Evolutionary conservation across 2,888 invertebrate species (phyloP), one percentile per base, ranked within the genome.

Genomic region (Himalopsyche anomala): DNA sequence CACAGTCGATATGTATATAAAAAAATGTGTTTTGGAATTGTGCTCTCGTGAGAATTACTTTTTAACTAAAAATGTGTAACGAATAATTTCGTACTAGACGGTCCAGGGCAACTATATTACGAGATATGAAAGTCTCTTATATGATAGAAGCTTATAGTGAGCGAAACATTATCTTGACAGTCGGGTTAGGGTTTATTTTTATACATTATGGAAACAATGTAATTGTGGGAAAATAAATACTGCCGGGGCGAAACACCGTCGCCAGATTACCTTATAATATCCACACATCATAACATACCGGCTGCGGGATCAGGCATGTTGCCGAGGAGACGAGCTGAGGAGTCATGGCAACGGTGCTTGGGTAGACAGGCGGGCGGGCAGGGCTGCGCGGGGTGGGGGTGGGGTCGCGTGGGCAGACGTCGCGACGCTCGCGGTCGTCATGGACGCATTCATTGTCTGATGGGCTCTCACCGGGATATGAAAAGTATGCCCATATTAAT

Each of bases 331-430:
- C 62, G 62, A 62, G 62, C 62, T 62, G 62, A 19, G 62, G 62
- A n/a, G 62, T 62, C 62, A 62, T 62, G 62, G 62, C 62, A 62
- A 62, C 62, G 19, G 62, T 11, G 62, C 19, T 62, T 62, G 62
- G 62, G 19, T 19, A 15, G 62, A 62, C 62, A 62, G 62, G 62
- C 19, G 62, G 19, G 62, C 2, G 5, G 51, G 90, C 90, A 89
- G 91, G 90, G 90, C 89, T 89, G 89, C 84, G 89, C 83, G 85
- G 84, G 83, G 81, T 54, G 85, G 87, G 36, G 88, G 62, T 15
- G 62, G 19, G 19, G 19, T 5, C 62, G 62, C 62, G 62, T 62
- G 62, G 62, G 62, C 62, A 62, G 62, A 62, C 62, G 62, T 62
- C 62, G 62, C 62, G 62, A 62, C 62, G 62, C 62, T 28, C 62